A percentile compares a stretch with the other conserved stretches of the same genome.
Conservation (phyloP, 2,797 vertebrate species). For the Argentina silus region DNA sequence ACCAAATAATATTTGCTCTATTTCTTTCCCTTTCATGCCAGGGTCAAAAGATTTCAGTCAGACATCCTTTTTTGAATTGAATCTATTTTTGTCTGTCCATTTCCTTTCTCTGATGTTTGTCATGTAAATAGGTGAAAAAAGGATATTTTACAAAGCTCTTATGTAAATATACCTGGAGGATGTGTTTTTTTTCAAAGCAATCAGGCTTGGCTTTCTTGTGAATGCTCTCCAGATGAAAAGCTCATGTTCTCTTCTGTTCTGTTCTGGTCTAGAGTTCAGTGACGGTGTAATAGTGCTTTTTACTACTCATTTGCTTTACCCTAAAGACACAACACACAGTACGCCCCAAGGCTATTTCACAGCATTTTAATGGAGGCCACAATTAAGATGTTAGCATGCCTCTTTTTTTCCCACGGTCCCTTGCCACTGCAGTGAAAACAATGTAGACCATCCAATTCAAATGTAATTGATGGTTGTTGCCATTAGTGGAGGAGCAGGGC, state of each 20-base stretch:
- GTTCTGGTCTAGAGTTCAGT: slow-evolving; percentile 66
- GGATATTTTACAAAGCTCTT: slow-evolving; percentile 77
- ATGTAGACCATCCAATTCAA: slow-evolving; percentile 36
- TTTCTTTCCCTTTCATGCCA: too few species aligned
- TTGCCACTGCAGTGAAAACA: slow-evolving; percentile 27
- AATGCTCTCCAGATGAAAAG: slow-evolving; percentile 20
- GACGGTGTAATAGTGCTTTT: slow-evolving; percentile 60
- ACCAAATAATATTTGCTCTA: too few species aligned
- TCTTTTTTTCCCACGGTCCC: slow-evolving; percentile 32
- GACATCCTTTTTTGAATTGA: not conserved
- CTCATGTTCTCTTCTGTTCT: slow-evolving; percentile 45
- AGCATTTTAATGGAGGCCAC: slow-evolving; percentile 61
- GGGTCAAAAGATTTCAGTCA: not conserved
- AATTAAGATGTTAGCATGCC: slow-evolving; percentile 65
- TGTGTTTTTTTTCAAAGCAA: slow-evolving; percentile 65
- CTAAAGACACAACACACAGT: slow-evolving; percentile 34
- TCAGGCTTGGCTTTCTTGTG: slow-evolving; percentile 57
- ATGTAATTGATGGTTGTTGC: slow-evolving; percentile 20
- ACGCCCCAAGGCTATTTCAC: slow-evolving; percentile 47
- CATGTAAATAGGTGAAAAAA: slow-evolving; percentile 72
- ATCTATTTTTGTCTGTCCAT: slow-evolving; percentile 16
- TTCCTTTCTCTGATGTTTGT: slow-evolving; percentile 63
- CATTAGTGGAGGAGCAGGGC: slow-evolving; percentile 39
- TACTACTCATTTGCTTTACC: slow-evolving; percentile 56
- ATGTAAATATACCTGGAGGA: slow-evolving; percentile 73